Percentiles rank a stretch among this genome's conserved stretches.
These are phyloP conservation scores for Parasteatoda tepidariorum DNA, from an alignment of 1,140 invertebrate genomes.

Conservation along the genomic window DNA sequence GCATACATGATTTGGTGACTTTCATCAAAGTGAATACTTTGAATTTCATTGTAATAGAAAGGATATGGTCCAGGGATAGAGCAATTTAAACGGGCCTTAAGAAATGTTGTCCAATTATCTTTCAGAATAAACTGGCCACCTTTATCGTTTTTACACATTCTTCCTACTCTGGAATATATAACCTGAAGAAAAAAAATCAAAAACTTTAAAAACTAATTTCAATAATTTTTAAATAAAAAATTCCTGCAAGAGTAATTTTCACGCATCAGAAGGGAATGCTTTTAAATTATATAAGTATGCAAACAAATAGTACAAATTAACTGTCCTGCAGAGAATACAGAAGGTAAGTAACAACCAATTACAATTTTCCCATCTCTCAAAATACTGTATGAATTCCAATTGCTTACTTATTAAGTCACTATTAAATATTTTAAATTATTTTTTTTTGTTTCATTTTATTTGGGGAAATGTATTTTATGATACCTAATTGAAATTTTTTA, in stretches of 20 bases:
- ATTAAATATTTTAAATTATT: too few relatives aligned
- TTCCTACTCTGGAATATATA: conserved; percentile 89
- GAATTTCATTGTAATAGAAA: conserved; percentile 95
- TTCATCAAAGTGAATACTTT: conserved; percentile 79
- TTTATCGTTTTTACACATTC: conserved; percentile 94
- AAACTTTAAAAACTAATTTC: background rate
- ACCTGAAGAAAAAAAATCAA: conserved; percentile 64
- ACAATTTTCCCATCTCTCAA: too few relatives aligned
- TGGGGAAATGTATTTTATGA: too few relatives aligned
- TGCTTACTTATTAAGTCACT: too few relatives aligned
- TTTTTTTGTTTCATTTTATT: too few relatives aligned
- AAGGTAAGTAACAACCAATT: too few relatives aligned
- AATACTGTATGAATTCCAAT: too few relatives aligned
- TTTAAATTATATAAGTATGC: background rate
- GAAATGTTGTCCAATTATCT: conserved; percentile 92
- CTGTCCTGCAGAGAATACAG: background rate
- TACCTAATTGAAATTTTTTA: too few relatives aligned
- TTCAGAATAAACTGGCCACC: conserved; percentile 76
- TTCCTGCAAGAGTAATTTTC: too few relatives aligned
- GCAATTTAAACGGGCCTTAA: conserved; percentile 90
- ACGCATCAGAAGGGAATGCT: too few relatives aligned
- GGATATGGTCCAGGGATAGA: conserved; percentile 90
- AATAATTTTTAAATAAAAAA: too few relatives aligned
- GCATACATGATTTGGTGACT: conserved; percentile 88
- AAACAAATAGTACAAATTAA: background rate